Conservation (phyloP, 2,797 vertebrate species). For the Nannoperca obscura region DNA sequence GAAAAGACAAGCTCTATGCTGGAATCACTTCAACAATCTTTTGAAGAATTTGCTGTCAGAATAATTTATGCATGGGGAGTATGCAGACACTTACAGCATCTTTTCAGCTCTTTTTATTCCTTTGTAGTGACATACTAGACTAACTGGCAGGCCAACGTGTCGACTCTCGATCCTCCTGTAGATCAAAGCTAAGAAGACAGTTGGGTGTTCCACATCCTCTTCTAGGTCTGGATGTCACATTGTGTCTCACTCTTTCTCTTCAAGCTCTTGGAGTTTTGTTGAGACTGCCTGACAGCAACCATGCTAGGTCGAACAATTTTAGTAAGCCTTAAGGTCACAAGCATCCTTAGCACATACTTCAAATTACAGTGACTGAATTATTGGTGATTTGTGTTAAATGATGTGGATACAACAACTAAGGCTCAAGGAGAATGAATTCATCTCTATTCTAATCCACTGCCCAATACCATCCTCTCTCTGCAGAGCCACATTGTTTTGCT, state of each 20-base stretch:
- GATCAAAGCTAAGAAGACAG: conserved; percentile 65
- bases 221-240: conserved; percentile 53
- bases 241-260: conserved; percentile 30
- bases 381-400: conserved; percentile 20
- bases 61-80: conserved; percentile 72
- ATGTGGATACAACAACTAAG: conserved; percentile 9
- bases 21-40: conserved; percentile 71
- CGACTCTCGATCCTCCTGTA: conserved; percentile 44
- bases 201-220: conserved; percentile 51
- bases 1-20: conserved; percentile 60
- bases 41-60: conserved; percentile 78
- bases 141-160: conserved; percentile 69
- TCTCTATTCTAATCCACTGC: conserved; percentile 9
- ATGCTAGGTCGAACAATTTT: conserved; percentile 15
- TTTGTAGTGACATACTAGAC: conserved; percentile 54
- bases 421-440: conserved; percentile 28
- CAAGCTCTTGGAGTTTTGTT: conserved; percentile 14
- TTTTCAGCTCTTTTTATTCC: conserved; percentile 48
- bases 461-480: conserved; percentile 7
- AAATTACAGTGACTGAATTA: conserved; percentile 12
- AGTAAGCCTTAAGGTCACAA: conserved; percentile 7
- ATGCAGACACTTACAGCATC: conserved; percentile 62
- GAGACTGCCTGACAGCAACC: conserved; percentile 23
- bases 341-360: neutral
- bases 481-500: neutral